Conservation (phyloP, 53 echinoderm and acorn worm species). For the Paracentrotus lividus region DNA sequence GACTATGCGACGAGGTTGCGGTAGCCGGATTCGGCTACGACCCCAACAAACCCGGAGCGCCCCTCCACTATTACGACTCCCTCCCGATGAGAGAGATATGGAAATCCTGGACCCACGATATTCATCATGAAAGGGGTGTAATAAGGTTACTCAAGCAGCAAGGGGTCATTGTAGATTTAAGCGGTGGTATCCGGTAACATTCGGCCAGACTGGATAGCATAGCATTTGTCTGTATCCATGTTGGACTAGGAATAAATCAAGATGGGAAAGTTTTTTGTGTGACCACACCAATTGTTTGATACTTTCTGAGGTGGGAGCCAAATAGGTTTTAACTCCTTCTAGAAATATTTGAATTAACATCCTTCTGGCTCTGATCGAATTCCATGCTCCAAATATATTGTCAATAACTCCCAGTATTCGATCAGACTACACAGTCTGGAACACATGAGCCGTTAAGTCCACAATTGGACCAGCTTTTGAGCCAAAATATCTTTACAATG, state of each 20-base stretch:
- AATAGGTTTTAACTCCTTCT: neutral
- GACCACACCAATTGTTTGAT: neutral
- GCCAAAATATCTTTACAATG: neutral
- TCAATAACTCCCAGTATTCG: too few relatives aligned
- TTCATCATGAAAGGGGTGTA: slow-evolving; percentile 82
- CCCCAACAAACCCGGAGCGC: slow-evolving; percentile 78
- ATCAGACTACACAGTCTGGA: too few relatives aligned
- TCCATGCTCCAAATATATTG: too few relatives aligned
- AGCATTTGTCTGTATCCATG: too few relatives aligned
- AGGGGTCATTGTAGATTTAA: slow-evolving; percentile 90
- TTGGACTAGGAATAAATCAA: neutral
- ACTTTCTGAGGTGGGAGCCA: too few relatives aligned
- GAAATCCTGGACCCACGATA: slow-evolving; percentile 86
- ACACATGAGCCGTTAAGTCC: neutral
- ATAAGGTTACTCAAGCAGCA: slow-evolving; percentile 82
- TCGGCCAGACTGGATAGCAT: neutral
- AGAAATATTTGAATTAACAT: too few relatives aligned
- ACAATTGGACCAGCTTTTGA: neutral
- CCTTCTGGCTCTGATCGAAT: too few relatives aligned
- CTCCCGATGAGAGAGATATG: slow-evolving; percentile 89
- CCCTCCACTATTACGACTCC: slow-evolving; percentile 94
- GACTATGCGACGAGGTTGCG: slow-evolving; percentile 94
- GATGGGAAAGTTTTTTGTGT: neutral
- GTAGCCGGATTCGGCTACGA: slow-evolving; percentile 97
- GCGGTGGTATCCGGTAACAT: slow-evolving; percentile 76